Evolutionary conservation across 2,888 invertebrate species (phyloP), one percentile per base, ranked within the genome.

Genomic region (Lepas anatifera): DNA sequence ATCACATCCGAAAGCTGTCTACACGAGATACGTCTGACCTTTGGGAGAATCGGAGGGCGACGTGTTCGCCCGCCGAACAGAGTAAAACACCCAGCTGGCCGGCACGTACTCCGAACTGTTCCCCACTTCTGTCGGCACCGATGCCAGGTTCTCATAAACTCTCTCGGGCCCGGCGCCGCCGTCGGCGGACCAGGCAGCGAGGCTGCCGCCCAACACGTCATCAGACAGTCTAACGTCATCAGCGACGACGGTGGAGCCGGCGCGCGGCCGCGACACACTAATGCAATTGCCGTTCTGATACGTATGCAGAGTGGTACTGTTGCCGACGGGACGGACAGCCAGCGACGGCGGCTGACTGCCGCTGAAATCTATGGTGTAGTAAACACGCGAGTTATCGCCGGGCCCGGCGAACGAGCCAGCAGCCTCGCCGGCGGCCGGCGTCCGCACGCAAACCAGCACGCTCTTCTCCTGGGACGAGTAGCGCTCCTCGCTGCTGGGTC

Each of bases 21-120:
- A 66, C 10, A 66, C 66, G 4, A 66, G 66, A 22, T 66, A 66
- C 25, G 66, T 66, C 39, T 66, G 39, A 3, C 66, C 66, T 2
- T 3, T 7, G 13, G 16, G 58, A 32, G 22, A 18, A 18, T 58
- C 13, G 39, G 18, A 13, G 37, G 25, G 27, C 25, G 18, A 3
- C 13, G 11, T 25, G 16, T 10, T 7, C 3, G 39, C 39, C 27
- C 66, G 1, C 39, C 27, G 37, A 2, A 66, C 66, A n/a, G 66
- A 66, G 39, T 66, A 66, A 22, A 66, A 66, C 66, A 66, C 37
- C 66, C 66, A 66, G 66, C 66, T 41, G 39, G 66, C 37, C 6
- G 66, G 66, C 37, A 41, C 16, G 39, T 66, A 66, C n/a, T 18
- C 66, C 25, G 39, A 6, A 25, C 4, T 3, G 39, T 41, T 27